Conservation (phyloP, 2,888 invertebrate species). For the Drosophila atroscutellata region DNA sequence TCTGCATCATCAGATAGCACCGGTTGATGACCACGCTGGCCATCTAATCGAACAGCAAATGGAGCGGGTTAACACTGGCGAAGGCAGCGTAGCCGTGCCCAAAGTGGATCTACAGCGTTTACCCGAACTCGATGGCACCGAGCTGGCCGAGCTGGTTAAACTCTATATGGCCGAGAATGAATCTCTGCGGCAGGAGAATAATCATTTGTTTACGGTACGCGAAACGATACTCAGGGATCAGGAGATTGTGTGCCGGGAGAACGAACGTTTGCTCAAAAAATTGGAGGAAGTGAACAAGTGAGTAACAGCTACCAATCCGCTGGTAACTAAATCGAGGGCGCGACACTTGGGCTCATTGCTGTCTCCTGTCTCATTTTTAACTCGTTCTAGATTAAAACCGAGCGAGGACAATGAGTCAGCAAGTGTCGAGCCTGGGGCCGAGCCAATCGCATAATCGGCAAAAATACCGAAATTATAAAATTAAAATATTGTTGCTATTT, state of each 20-base stretch:
- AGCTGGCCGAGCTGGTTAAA: constrained; percentile 93
- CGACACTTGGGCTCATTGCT: constrained; percentile 75
- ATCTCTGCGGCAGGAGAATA: constrained; percentile 92
- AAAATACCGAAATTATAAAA: constrained; percentile 3
- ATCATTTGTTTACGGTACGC: constrained; percentile 91
- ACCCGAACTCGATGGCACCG: constrained; percentile 90
- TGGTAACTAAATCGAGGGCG: constrained; percentile 11
- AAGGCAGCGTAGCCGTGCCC: constrained; percentile 84
- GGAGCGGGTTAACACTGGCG: constrained; percentile 62
- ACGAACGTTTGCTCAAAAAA: constrained; percentile 94
- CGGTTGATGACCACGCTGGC: constrained; percentile 56
- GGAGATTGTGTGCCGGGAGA: constrained; percentile 95
- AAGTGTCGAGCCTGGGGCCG: constrained; percentile 36
- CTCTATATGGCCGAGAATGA: constrained; percentile 94
- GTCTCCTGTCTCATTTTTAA: constrained; percentile 67
- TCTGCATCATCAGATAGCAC: constrained; percentile 87
- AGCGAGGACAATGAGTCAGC: constrained; percentile 74
- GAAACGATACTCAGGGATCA: constrained; percentile 94
- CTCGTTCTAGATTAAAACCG: constrained; percentile 78
- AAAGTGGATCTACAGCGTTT: constrained; percentile 90
- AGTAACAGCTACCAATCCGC: constrained; percentile 83
- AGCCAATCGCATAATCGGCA: constrained; percentile 15
- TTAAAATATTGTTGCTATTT: constrained; percentile 2
- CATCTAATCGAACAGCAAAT: constrained; percentile 57
- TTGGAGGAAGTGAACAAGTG: constrained; percentile 95